Conservation (phyloP, 2,888 invertebrate genomes). For the Sarcophaga caerulescens region DNA sequence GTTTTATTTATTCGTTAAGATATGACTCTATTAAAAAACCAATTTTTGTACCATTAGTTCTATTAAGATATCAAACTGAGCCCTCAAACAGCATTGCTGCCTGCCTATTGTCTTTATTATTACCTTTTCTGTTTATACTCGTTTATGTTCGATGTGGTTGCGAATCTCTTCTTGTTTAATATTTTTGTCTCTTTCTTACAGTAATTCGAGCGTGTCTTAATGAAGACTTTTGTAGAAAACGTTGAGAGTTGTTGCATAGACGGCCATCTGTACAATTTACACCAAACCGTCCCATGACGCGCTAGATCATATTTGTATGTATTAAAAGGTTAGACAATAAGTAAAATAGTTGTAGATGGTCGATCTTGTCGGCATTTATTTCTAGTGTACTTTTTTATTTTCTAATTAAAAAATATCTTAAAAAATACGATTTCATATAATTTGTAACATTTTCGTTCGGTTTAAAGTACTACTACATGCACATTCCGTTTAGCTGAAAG, state of each 20-base stretch:
- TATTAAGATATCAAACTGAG: slow-evolving; percentile 55
- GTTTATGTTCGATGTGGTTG: slow-evolving; percentile 31
- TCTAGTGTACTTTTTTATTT: too few relatives aligned
- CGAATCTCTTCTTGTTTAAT: slow-evolving; percentile 11
- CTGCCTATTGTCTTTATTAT: not conserved
- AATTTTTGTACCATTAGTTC: slow-evolving; percentile 42
- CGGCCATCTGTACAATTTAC: not conserved
- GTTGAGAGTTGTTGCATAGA: not conserved
- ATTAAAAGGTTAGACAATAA: not conserved
- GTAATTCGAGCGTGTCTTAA: not conserved
- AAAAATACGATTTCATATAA: too few relatives aligned
- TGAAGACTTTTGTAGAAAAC: not conserved
- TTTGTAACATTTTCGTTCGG: too few relatives aligned
- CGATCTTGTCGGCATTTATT: too few relatives aligned
- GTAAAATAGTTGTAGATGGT: too few relatives aligned
- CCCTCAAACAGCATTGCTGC: slow-evolving; percentile 37
- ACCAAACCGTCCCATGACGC: not conserved
- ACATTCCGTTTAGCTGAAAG: not conserved
- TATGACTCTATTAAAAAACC: slow-evolving; percentile 51
- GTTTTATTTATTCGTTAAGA: slow-evolving; percentile 31
- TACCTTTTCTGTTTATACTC: not conserved
- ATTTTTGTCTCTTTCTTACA: slow-evolving; percentile 23
- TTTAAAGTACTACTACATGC: too few relatives aligned
- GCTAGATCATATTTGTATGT: not conserved
- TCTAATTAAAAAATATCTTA: too few relatives aligned